These are phyloP conservation scores for Sebastiscus tertius DNA, from an alignment of 2,797 vertebrate genomes.

Conservation along the genomic window DNA sequence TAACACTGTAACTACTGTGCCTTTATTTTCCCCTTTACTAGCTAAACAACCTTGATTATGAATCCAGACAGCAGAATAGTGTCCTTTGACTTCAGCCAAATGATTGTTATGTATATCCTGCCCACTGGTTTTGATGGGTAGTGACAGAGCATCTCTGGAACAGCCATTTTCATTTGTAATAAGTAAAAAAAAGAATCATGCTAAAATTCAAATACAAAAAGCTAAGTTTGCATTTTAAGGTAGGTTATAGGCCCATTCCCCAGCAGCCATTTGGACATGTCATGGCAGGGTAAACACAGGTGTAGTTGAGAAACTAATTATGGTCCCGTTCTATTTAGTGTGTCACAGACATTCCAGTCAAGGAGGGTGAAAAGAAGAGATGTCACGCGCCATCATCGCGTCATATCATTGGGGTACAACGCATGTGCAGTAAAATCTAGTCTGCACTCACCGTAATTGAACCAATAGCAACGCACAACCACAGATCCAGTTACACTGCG, in stretches of 20 bases:
- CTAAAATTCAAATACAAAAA: background rate
- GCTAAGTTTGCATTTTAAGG: background rate
- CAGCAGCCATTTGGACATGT: background rate
- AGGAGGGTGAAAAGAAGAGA: too few species aligned
- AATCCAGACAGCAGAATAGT: background rate
- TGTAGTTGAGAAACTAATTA: background rate
- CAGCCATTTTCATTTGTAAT: background rate
- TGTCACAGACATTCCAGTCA: background rate
- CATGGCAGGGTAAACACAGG: background rate
- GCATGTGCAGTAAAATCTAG: too few species aligned
- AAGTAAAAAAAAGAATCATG: background rate
- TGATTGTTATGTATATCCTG: background rate
- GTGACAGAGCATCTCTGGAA: background rate
- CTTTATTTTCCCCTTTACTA: background rate
- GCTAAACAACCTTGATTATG: background rate
- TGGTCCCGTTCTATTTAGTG: background rate
- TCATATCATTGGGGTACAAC: too few species aligned
- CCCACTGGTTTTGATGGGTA: background rate
- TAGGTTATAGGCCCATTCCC: background rate
- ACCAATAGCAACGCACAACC: too few species aligned
- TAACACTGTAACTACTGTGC: background rate
- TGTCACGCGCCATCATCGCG: accelerated
- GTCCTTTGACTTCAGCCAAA: background rate
- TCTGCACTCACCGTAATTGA: too few species aligned
- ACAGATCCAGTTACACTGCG: too few species aligned